Percentiles rank a stretch among this genome's conserved stretches.
Conservation (phyloP, 2,888 invertebrate species). For the Idaea dimidiata region DNA sequence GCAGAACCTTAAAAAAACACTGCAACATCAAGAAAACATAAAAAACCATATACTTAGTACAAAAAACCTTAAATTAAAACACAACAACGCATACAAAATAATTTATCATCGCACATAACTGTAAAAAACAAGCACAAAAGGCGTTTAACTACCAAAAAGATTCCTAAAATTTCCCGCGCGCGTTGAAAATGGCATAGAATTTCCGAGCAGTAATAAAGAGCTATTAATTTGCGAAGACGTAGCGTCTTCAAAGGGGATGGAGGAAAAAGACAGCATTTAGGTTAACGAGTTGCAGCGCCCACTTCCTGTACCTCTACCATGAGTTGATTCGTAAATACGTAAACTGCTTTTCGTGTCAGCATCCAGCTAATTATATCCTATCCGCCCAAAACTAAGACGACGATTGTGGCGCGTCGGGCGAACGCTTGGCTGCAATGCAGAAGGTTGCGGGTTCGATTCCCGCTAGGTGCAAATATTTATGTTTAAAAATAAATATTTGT, state of each 20-base stretch:
- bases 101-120: constrained; percentile 10
- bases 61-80: background rate
- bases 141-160: constrained; percentile 8
- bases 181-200: constrained; percentile 10
- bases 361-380: no score
- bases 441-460: no score
- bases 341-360: no score
- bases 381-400: no score
- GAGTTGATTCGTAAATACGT: no score
- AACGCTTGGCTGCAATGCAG: no score
- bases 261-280: constrained; percentile 33
- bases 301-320: no score
- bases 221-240: constrained; percentile 21
- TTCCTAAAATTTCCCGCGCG: background rate
- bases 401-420: no score
- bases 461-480: no score
- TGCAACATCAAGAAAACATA: background rate
- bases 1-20: background rate
- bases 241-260: constrained; percentile 9
- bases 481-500: no score
- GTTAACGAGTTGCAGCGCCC: constrained; percentile 41
- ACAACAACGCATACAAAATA: background rate
- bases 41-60: background rate
- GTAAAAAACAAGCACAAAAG: constrained; percentile 5
- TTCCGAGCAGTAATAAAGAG: constrained; percentile 20